Base-by-base conservation (phyloP, 1,140 invertebrate species). In the Brachionus plicatilis region DNA sequence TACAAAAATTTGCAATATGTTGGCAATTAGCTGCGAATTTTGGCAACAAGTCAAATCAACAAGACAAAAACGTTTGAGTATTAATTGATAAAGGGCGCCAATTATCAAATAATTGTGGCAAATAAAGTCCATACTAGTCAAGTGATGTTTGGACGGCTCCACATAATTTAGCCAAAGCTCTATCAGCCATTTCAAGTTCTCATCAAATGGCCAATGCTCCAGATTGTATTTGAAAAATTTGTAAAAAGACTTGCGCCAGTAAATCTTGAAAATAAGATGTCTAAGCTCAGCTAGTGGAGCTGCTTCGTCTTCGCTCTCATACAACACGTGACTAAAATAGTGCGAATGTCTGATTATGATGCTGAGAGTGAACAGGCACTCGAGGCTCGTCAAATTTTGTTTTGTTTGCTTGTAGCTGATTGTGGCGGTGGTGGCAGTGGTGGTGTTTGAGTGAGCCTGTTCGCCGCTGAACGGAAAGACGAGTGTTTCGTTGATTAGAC, bases 221-320 rank as follows among this genome's bases (percentile, higher is more conserved):
- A 82, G 11, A 82, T 82, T 60, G 41, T 82, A 68, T 8, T 17
- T 20, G n/a, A 82, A 82, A 45, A 65, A 82, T 65, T 82, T 82
- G 43, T 65, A 82, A 47, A 82, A 82, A 11, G 53, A 45, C 53
- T 60, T 82, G 29, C 79, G 20, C 79, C 79, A 82, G 29, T 82
- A 82, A 5, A 82, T 20, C 66, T 60, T 65, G n/a, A 82, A 82
- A 2, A 82, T 9, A n/a, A 47, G 43, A 27, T 76, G 17, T 50
- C 72, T 47, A 1, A 76, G 20, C 20, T 76, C 20, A 11, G n/a
- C 72, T 2, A 76, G 27, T 11, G 72, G 47, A 24, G 70, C 12
- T n/a, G 11, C 3, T 24, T 17, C 17, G 20, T 68, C 24, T 14
- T 43, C 41, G 37, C 0, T 43, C 7, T 2, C 2, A 20, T 12